Base-by-base conservation (phyloP, 1,140 invertebrate species). In the Bombus cullumanus region DNA sequence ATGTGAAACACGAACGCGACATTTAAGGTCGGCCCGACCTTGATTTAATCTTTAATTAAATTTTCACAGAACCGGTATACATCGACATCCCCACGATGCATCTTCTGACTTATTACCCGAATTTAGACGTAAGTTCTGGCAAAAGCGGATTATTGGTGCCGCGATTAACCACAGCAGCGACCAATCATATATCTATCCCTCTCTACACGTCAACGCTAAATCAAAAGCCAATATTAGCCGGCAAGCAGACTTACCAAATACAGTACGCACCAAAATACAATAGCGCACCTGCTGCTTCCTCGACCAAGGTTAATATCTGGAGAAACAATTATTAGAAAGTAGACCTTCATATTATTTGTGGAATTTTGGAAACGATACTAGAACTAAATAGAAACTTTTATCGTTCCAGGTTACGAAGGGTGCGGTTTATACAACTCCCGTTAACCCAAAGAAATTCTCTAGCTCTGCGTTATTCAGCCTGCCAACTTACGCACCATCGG, bases 41-140 rank as follows among this genome's bases (percentile, higher is more conserved):
- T 47, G 1, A 34, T 25, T 25, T 13, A 9, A 25, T 8, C 6
- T 5, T 39, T 22, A 0, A 18, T 13, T 15, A 22, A 2, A n/a
- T 31, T 25, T 68, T 86, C 80, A n/a, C 77, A 95, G 94, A 88
- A 62, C 83, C 83, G 41, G 81, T 93, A 72, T 95, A 94, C 86
- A 71, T 94, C 43, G 90, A 94, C 64, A 85, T 94, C 74, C 94
- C 94, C 10, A 92, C 91, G 89, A 91, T 88, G 81, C 92, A 94
- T 53, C 71, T 94, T 28, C 69, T 93, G 34, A 75, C 92, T 12
- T 94, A 94, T 81, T 93, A 94, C 83, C 91, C 91, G 41, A 88
- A 93, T 82, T 88, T 92, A 37, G 82, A 90, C 37, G 69, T 74
- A n/a, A 85, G 88, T 86, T 28, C 79, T n/a, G 64, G 22, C n/a